phyloP scores from a whole-genome alignment of 2,888 invertebrate genomes.

The Tachystola acroxantha region DNA sequence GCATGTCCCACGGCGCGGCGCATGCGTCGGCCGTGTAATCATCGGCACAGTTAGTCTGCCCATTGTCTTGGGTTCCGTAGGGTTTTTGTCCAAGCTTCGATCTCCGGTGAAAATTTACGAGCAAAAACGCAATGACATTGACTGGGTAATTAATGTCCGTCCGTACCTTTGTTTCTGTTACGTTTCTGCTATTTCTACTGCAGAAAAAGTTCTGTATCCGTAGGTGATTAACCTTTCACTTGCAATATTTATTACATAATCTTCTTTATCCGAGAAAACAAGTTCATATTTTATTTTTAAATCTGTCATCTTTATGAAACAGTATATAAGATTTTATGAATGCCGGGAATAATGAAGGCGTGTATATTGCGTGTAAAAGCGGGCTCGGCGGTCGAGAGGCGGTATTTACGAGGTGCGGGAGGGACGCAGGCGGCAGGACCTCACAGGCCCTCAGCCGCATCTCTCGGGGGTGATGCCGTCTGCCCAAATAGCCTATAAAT shows the following conservation, averaged over 20 bases:
- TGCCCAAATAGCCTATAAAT: conserved; percentile 33
- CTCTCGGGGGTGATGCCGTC: conserved; percentile 25
- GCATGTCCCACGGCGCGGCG: conserved; percentile 27
- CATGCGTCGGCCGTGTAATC: conserved; percentile 25
- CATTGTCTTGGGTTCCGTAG: conserved; percentile 38
- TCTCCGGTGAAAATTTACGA: conserved; percentile 48
- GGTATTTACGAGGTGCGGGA: conserved; percentile 18
- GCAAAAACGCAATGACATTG: conserved; percentile 31
- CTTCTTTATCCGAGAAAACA: too few species aligned
- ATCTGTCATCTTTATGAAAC: conserved; percentile 18
- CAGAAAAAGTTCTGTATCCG: background rate
- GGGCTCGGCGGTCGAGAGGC: conserved; percentile 16
- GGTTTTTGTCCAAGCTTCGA: conserved; percentile 51
- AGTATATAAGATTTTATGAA: conserved; percentile 19
- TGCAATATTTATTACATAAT: background rate
- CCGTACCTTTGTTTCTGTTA: conserved; percentile 1
- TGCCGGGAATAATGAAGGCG: conserved; percentile 18
- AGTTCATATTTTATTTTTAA: conserved; percentile 13
- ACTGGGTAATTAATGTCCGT: conserved; percentile 8
- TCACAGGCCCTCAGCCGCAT: conserved; percentile 19
- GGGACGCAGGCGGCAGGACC: conserved; percentile 10
- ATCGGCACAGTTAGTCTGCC: conserved; percentile 38
- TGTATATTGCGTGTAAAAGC: conserved; percentile 20
- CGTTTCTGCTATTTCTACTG: background rate
- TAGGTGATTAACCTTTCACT: background rate